Base-by-base conservation (phyloP, 2,113 vertebrate genomes). In the Campylorhamphus procurvoides region DNA sequence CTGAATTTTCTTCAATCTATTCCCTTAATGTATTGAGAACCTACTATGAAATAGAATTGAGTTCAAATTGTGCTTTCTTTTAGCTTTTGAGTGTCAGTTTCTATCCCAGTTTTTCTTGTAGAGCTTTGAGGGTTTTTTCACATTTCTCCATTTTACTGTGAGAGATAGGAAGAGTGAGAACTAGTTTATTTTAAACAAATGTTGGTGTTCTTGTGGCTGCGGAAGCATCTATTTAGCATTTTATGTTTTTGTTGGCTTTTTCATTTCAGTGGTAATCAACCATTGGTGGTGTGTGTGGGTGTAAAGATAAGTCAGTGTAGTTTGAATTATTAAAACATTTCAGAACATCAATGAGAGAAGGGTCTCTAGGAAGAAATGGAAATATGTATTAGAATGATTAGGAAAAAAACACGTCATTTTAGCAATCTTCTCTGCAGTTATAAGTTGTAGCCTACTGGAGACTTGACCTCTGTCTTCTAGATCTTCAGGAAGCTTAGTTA, bases 161-260 rank as follows among this genome's bases (percentile, higher is more conserved):
- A 81, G 79, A 89, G 47, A 55, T 27, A 39, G 28, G 37, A 69
- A 55, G 53, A 77, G 20, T 7, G 4, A 73, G 35, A 75, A 87
- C 82, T 52, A 53, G 25, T 89, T 78, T 72, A 44, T 22, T 72
- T 59, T 10, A 44, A 86, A 50, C 10, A 46, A 79, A n/a, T 68
- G 12, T 15, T 82, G 49, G 3, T 1, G 0, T 77, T 91, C 18
- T 27, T 86, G 39, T 71, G 68, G 13, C 50, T 73, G 50, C 46
- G 64, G 22, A 84, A 71, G 18, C 15, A 77, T 73, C 40, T 83
- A 1, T 76, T 93, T 79, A 75, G 60, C 22, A 50, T 87, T 90
- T 90, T 62, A 62, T 37, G 31, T 60, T 60, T 85, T 90, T 84
- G 47, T 85, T 89, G 87, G n/a, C 35, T n/a, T 93, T 94, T 91